Evolutionary conservation across 2,113 vertebrate species (phyloP).

Genomic region (Thamnaconus septentrionalis): DNA sequence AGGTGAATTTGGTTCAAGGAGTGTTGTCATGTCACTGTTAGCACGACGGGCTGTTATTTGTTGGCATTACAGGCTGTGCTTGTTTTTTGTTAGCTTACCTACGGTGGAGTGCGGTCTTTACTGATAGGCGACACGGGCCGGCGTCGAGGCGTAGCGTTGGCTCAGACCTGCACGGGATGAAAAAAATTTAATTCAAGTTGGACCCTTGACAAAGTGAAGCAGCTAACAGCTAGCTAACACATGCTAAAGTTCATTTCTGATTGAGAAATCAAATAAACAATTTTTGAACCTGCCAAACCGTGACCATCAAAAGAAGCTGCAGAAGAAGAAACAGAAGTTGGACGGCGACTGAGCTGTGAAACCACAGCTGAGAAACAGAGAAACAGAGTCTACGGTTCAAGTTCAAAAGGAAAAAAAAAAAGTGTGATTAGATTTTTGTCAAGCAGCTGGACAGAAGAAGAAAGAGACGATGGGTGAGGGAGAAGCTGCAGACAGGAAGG

Average conservation of each 20-base stretch:
- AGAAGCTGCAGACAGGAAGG: slow-evolving; percentile 29
- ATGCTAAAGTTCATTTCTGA: neutral
- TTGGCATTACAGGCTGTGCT: too few relatives aligned
- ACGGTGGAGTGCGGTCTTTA: slow-evolving; percentile 27
- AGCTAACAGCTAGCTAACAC: neutral
- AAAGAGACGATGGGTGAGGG: slow-evolving; percentile 6
- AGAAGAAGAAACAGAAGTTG: too few relatives aligned
- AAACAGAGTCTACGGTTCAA: too few relatives aligned
- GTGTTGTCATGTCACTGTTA: neutral
- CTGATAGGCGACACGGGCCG: slow-evolving; percentile 13
- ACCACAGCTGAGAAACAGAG: too few relatives aligned
- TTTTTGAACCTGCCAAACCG: too few relatives aligned
- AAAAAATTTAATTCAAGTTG: neutral
- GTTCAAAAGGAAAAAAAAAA: too few relatives aligned
- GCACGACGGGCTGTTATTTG: too few relatives aligned
- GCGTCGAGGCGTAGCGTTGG: slow-evolving; percentile 9
- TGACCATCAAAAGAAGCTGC: too few relatives aligned
- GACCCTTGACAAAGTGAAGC: neutral
- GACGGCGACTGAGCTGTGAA: too few relatives aligned
- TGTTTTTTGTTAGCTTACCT: slow-evolving; percentile 16
- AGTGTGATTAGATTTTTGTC: too few relatives aligned
- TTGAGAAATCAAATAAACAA: too few relatives aligned
- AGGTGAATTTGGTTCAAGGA: neutral
- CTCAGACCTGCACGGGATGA: slow-evolving; percentile 26
- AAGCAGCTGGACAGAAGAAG: neutral